These are phyloP conservation scores for Calephelis nemesis DNA, from an alignment of 1,140 invertebrate genomes.

Conservation along the genomic window DNA sequence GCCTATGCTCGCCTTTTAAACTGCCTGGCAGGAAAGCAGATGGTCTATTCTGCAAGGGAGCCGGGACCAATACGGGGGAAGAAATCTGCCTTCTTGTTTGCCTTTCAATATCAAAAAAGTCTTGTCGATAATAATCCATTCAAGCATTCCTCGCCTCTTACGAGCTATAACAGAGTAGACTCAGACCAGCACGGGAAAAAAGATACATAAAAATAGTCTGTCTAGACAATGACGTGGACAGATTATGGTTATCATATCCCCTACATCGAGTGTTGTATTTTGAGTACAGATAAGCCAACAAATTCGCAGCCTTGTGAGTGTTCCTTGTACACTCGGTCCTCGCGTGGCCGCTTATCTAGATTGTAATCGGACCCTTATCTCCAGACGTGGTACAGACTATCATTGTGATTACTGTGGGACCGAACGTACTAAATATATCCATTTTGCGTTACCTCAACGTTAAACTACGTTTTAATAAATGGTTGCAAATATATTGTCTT, in stretches of 20 bases:
- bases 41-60: too few relatives aligned
- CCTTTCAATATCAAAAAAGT: too few relatives aligned
- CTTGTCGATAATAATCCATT: too few relatives aligned
- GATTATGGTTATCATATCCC: constrained; percentile 6
- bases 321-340: constrained; percentile 31
- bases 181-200: not conserved
- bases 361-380: constrained; percentile 39
- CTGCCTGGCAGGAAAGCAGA: too few relatives aligned
- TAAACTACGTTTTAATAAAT: constrained; percentile 5
- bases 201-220: not conserved
- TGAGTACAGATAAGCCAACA: constrained; percentile 23
- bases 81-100: too few relatives aligned
- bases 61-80: too few relatives aligned
- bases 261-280: constrained; percentile 6
- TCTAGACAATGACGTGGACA: constrained; percentile 15
- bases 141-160: too few relatives aligned
- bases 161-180: too few relatives aligned
- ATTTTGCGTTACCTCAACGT: not conserved
- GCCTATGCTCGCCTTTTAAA: too few relatives aligned
- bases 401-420: constrained; percentile 29
- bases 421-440: constrained; percentile 16
- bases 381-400: constrained; percentile 42
- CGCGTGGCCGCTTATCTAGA: constrained; percentile 38
- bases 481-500: too few relatives aligned
- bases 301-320: constrained; percentile 26